Base-by-base conservation (phyloP, 2,797 vertebrate genomes). In the Brachyrhaphis roseni region DNA sequence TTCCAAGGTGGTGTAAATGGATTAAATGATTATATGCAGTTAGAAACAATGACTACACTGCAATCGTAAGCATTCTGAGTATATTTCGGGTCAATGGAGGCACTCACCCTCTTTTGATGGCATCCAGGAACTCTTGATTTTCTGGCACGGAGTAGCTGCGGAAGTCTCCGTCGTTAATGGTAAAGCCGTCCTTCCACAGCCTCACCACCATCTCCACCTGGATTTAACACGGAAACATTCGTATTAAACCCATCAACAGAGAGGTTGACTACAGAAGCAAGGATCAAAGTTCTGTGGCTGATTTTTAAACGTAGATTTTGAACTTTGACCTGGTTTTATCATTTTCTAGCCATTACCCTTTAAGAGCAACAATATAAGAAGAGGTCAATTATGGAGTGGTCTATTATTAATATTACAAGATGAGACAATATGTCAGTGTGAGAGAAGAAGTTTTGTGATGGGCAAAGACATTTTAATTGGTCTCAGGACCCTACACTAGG, bases 181-280 rank as follows among this genome's bases (percentile, higher is more conserved):
- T 98, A 90, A 99, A 99, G 28, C 98, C 98, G 0, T 99, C 97
- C 93, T 98, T 98, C 98, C 98, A 99, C 88, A 99, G 95, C 89
- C 97, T 96, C 91, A 99, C 97, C 87, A 96, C 96, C 90, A 99
- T 92, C 93, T 98, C 98, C 80, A 96, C 97, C 98, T 99, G 90
- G 4, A 81, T 83, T 72, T 1, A 2, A 76, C 2, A 23, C 1
- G 7, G 41, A 4, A 46, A 62, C 8, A 20, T 7, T 5, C 0
- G 2, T 28, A 26, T 68, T 16, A 41, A 68, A 12, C 64, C 8
- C 51, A 4, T 26, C 18, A 62, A 10, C 41, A 0, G 0, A 0
- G 16, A 12, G 0, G 55, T 12, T 6, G 11, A 8, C n/a, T 66
- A 6, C 11, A 68, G 18, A 26, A 5, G 20, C 64, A 68, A 41